Evolutionary conservation across 2,797 vertebrate genomes (phyloP).

Genomic region (Lacerta agilis): DNA sequence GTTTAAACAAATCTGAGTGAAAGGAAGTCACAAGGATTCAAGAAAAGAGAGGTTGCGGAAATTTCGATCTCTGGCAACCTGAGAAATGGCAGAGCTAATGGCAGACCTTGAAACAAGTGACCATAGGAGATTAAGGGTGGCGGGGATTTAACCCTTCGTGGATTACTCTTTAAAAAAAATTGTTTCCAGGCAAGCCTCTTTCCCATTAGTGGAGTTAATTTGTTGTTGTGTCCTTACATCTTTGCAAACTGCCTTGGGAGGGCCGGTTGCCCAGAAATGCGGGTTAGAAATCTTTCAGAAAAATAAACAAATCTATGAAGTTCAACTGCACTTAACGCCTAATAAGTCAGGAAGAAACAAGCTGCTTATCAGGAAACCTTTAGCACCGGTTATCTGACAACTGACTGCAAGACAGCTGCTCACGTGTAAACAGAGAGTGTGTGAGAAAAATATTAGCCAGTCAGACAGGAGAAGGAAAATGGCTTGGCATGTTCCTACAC

Average conservation of each 20-base stretch:
- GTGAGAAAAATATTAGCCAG: constrained; percentile 25
- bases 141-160: constrained; percentile 81
- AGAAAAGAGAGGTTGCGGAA: constrained; percentile 60
- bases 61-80: constrained; percentile 68
- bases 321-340: constrained; percentile 79
- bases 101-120: constrained; percentile 79
- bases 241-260: no score
- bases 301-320: background rate
- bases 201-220: constrained; percentile 21
- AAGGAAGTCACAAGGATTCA: constrained; percentile 58
- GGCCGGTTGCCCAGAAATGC: background rate
- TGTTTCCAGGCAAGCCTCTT: constrained; percentile 65
- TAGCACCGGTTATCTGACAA: constrained; percentile 60
- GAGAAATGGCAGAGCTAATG: constrained; percentile 75
- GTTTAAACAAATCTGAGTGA: constrained; percentile 52
- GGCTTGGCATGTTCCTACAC: constrained; percentile 53
- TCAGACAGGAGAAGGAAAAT: constrained; percentile 57
- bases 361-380: constrained; percentile 55
- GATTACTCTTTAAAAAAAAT: constrained; percentile 65
- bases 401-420: constrained; percentile 35
- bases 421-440: constrained; percentile 31
- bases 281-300: background rate
- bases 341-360: constrained; percentile 70
- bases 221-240: no score
- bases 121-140: constrained; percentile 82